phyloP scores from a whole-genome alignment of 2,888 invertebrate species.

The Enoplolaimus lenunculus region DNA sequence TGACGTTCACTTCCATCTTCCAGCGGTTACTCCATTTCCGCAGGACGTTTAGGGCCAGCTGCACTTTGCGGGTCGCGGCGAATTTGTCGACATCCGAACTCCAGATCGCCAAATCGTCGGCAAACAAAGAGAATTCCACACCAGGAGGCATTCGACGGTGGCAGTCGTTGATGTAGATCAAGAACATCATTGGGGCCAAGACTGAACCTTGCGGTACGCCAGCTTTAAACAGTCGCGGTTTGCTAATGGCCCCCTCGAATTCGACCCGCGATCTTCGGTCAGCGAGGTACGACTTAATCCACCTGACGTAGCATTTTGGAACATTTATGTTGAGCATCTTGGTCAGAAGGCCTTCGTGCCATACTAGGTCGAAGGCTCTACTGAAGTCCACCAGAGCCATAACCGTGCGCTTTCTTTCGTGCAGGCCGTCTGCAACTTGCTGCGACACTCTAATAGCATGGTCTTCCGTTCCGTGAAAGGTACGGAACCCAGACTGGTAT shows the following conservation, averaged over 20 bases:
- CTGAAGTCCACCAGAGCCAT: background rate
- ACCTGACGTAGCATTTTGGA: slow-evolving; percentile 3
- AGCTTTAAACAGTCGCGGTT: background rate
- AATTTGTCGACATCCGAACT: background rate
- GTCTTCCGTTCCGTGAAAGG: background rate
- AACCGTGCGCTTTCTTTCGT: background rate
- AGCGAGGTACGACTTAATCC: background rate
- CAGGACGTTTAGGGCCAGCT: background rate
- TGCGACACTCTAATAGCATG: background rate
- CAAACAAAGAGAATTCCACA: background rate
- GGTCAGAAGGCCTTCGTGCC: background rate
- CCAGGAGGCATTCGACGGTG: background rate
- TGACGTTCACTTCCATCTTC: no score
- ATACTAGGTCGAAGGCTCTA: background rate
- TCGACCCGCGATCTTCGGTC: background rate
- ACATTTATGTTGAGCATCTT: background rate
- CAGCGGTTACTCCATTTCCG: background rate
- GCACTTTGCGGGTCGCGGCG: background rate
- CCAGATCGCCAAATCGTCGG: slow-evolving; percentile 1
- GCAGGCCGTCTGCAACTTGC: slow-evolving; percentile 6
- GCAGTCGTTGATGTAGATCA: background rate
- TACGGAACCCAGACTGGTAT: background rate
- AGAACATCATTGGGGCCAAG: background rate
- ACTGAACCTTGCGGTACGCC: background rate
- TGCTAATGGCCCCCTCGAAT: background rate